Percentiles rank a stretch among this genome's conserved stretches.
These are phyloP conservation scores for Aegithalos caudatus DNA, from an alignment of 2,113 vertebrate genomes.

Conservation along the genomic window DNA sequence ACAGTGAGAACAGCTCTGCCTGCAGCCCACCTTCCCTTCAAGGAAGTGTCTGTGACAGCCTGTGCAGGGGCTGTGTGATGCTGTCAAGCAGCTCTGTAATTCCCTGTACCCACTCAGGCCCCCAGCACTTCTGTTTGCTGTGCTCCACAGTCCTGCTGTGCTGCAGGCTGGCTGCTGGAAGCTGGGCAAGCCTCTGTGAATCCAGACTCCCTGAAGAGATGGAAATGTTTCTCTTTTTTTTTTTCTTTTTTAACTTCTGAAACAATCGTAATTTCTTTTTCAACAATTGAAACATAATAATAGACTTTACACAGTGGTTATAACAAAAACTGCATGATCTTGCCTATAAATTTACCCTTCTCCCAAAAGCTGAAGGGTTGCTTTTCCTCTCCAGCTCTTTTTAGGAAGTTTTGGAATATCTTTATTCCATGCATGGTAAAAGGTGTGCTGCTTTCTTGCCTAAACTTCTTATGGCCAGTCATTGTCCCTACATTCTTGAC, in stretches of 20 bases:
- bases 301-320: not conserved
- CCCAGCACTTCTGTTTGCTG: not conserved
- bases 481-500: not conserved
- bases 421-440: not conserved
- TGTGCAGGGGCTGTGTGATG: not conserved
- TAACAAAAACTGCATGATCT: not conserved
- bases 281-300: not conserved
- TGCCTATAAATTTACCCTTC: not conserved
- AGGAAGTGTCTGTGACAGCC: not conserved
- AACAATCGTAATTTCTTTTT: not conserved
- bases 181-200: not conserved
- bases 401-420: not conserved
- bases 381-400: not conserved
- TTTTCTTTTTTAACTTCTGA: not conserved
- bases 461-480: not conserved
- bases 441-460: not conserved
- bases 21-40: not conserved
- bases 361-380: not conserved
- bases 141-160: not conserved
- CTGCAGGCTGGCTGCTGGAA: not conserved
- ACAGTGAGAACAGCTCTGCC: not conserved
- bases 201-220: not conserved
- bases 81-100: not conserved
- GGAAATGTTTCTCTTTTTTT: not conserved
- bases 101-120: not conserved